phyloP scores from a whole-genome alignment of 2,888 invertebrate genomes.

The Drosophila pegasa region DNA sequence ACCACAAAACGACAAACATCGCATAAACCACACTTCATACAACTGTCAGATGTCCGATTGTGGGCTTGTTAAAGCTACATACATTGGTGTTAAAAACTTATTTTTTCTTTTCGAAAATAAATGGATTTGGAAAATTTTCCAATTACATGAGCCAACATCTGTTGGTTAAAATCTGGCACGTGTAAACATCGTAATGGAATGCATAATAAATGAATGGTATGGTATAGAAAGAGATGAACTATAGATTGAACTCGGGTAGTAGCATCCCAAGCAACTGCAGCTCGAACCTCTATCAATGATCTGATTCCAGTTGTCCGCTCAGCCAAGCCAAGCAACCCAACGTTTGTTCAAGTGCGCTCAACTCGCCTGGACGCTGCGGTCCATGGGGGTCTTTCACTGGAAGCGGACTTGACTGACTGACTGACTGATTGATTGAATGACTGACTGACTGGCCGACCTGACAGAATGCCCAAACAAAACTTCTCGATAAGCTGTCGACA shows the following conservation, averaged over 20 bases:
- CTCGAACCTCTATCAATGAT: slow-evolving; percentile 44
- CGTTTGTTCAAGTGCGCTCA: slow-evolving; percentile 39
- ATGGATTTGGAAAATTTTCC: not conserved
- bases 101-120: not conserved
- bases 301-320: slow-evolving; percentile 6
- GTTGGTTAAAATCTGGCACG: slow-evolving; percentile 4
- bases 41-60: slow-evolving; percentile 16
- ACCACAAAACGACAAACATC: slow-evolving; percentile 20
- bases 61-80: not conserved
- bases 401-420: slow-evolving; percentile 35
- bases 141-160: slow-evolving; percentile 1
- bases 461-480: slow-evolving; percentile 65
- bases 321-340: slow-evolving; percentile 13
- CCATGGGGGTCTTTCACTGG: slow-evolving; percentile 49
- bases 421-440: slow-evolving; percentile 52
- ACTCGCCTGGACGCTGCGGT: slow-evolving; percentile 18
- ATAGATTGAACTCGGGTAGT: not conserved
- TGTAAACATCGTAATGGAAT: slow-evolving; percentile 2
- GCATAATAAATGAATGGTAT: not conserved
- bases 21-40: slow-evolving; percentile 10
- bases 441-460: slow-evolving; percentile 27
- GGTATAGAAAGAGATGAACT: not conserved
- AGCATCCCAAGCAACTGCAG: not conserved
- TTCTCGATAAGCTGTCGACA: slow-evolving; percentile 49
- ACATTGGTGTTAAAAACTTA: not conserved